A percentile compares a stretch with the other conserved stretches of the same genome.
These are phyloP conservation scores for Heptranchias perlo DNA, from an alignment of 2,113 vertebrate species.

Conservation along the genomic window DNA sequence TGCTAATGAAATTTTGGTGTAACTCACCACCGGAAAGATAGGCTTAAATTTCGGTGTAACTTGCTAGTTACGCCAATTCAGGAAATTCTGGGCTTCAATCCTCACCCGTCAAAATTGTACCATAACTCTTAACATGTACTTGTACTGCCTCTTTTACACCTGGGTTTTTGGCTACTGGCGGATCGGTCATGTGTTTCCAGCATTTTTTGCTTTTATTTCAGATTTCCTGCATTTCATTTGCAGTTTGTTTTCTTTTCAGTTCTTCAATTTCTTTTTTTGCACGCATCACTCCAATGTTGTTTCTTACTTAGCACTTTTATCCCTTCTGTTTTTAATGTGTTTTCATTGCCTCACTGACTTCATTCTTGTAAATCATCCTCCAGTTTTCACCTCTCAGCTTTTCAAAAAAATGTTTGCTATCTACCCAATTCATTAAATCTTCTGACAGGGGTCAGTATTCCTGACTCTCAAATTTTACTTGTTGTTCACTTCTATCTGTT, in stretches of 20 bases:
- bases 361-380: neutral
- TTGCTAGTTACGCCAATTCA: neutral
- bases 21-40: neutral
- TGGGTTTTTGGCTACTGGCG: neutral
- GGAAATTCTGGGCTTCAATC: neutral
- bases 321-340: neutral
- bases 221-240: neutral
- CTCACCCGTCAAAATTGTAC: neutral
- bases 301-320: neutral
- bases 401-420: neutral
- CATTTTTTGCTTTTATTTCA: neutral
- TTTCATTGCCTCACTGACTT: neutral
- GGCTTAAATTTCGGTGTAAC: neutral
- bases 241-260: neutral
- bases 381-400: neutral
- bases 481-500: neutral
- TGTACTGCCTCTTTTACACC: neutral
- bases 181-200: neutral
- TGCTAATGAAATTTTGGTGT: neutral
- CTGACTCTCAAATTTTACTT: neutral
- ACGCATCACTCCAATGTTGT: neutral
- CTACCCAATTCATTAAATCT: neutral
- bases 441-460: neutral
- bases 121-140: neutral
- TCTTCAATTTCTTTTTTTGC: neutral